phyloP scores from a whole-genome alignment of 1,140 invertebrate genomes.

The Formica selysi region DNA sequence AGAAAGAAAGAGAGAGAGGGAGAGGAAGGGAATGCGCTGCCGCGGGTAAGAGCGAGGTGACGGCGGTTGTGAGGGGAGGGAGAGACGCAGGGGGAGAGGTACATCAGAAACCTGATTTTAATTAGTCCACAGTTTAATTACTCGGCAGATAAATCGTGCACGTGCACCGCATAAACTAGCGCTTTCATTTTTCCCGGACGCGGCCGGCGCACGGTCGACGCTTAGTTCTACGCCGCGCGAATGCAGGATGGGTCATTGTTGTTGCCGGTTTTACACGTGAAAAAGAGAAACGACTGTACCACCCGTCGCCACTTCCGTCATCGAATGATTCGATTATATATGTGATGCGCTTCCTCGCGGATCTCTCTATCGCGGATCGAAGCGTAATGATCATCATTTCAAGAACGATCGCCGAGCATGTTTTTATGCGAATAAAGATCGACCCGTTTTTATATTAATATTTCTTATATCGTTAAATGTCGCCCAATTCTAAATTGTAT shows the following conservation, averaged over 20 bases:
- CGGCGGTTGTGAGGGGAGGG: conserved; percentile 26
- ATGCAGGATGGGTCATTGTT: conserved; percentile 83
- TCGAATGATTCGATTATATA: conserved; percentile 63
- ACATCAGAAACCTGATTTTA: conserved; percentile 87
- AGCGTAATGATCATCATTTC: neutral
- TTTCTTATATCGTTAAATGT: neutral
- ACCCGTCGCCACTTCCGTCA: conserved; percentile 58
- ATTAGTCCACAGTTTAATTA: conserved; percentile 87
- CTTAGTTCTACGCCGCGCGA: conserved; percentile 81
- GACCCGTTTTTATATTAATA: neutral
- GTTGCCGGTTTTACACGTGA: conserved; percentile 62
- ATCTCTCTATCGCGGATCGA: neutral
- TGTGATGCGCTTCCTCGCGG: conserved; percentile 30
- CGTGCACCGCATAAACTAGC: conserved; percentile 87
- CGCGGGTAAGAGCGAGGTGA: conserved; percentile 47
- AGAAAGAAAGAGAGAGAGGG: neutral
- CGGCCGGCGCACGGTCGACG: conserved; percentile 77
- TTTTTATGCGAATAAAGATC: conserved; percentile 1
- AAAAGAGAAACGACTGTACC: conserved; percentile 74
- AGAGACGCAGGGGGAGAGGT: conserved; percentile 74
- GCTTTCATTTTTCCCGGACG: conserved; percentile 85
- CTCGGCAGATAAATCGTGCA: conserved; percentile 87
- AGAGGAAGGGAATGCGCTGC: conserved; percentile 12
- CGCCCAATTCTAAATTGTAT: neutral
- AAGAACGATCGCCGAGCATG: neutral